Conservation (phyloP, 1,140 invertebrate species). For the Tetragonula clypearis region DNA sequence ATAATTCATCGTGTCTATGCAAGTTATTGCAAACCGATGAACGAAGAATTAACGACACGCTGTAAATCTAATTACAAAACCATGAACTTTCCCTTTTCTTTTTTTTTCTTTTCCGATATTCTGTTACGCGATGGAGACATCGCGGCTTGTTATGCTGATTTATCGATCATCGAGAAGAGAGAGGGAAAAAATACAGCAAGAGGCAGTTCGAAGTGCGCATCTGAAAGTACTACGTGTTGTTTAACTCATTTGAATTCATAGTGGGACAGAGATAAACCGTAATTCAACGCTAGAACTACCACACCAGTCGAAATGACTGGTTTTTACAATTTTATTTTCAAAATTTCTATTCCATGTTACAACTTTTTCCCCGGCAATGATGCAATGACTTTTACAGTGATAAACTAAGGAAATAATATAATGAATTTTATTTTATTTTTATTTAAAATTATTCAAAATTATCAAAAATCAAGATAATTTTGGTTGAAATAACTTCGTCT, state of each 20-base stretch:
- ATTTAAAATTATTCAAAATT: too few species aligned
- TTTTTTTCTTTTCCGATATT: not conserved
- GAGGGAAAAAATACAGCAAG: not conserved
- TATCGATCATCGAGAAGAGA: not conserved
- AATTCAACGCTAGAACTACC: not conserved
- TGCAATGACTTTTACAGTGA: not conserved
- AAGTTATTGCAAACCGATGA: slow-evolving; percentile 30
- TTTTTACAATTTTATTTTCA: too few species aligned
- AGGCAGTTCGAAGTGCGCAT: not conserved
- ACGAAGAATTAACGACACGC: slow-evolving; percentile 5
- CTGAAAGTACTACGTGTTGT: not conserved
- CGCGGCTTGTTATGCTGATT: not conserved
- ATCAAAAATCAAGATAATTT: too few species aligned
- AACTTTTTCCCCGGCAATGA: too few species aligned
- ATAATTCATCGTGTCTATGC: slow-evolving; percentile 20
- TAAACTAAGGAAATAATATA: too few species aligned
- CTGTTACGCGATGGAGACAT: not conserved
- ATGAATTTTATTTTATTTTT: too few species aligned
- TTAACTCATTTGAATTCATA: not conserved
- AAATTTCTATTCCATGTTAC: too few species aligned
- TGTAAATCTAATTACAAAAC: slow-evolving; percentile 28
- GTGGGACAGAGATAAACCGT: not conserved
- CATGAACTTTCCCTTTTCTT: not conserved
- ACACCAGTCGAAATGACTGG: too few species aligned
- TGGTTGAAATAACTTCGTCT: too few species aligned